These are phyloP conservation scores for Garrulus glandarius DNA, from an alignment of 2,797 vertebrate species.

Conservation along the genomic window DNA sequence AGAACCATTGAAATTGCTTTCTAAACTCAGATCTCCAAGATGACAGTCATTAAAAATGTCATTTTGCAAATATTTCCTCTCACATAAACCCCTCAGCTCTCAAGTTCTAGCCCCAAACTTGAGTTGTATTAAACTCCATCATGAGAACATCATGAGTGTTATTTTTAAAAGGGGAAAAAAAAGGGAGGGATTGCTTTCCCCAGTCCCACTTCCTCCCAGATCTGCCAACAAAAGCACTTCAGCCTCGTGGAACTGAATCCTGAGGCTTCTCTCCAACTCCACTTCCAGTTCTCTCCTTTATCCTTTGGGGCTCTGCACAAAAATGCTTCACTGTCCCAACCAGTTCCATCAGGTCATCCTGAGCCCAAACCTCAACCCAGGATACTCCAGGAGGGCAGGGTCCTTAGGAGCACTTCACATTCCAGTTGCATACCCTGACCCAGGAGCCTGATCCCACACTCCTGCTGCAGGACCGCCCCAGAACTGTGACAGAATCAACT, in stretches of 20 bases:
- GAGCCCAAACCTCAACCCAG: not conserved
- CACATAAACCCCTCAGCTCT: not conserved
- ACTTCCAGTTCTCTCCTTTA: not conserved
- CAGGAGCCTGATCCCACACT: not conserved
- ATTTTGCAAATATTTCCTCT: not conserved
- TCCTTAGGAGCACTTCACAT: not conserved
- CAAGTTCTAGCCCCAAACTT: not conserved
- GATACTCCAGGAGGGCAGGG: not conserved
- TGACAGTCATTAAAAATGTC: not conserved
- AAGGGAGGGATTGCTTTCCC: not conserved
- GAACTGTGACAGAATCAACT: fast-evolving
- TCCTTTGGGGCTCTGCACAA: not conserved
- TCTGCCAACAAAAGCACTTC: not conserved
- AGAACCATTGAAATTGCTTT: not conserved
- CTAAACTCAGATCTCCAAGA: not conserved
- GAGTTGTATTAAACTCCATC: not conserved
- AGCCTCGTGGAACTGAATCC: not conserved
- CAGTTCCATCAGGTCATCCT: not conserved
- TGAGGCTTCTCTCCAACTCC: not conserved
- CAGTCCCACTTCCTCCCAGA: not conserved
- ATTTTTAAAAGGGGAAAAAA: not conserved
- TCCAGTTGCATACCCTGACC: fast-evolving
- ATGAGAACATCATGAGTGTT: not conserved
- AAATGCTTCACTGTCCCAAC: not conserved
- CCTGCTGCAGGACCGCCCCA: not conserved